phyloP scores from a whole-genome alignment of 2,113 vertebrate genomes.

The Nicator chloris region DNA sequence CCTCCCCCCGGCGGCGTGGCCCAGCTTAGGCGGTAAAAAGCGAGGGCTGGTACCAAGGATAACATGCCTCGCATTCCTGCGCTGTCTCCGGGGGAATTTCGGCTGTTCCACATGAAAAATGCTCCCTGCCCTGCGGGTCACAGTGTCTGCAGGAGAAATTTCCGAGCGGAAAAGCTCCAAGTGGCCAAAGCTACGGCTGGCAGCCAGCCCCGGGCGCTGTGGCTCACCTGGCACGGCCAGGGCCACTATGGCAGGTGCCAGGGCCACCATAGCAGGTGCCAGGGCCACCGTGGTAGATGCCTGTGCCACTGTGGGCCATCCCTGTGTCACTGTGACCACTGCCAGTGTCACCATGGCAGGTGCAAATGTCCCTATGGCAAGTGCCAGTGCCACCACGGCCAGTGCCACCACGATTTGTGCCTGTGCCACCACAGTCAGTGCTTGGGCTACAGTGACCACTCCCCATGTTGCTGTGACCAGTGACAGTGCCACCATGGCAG shows the following conservation, averaged over 20 bases:
- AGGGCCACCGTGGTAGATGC: fast-evolving
- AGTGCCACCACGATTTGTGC: no score
- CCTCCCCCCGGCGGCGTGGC: neutral
- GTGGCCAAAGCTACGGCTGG: neutral
- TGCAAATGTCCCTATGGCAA: no score
- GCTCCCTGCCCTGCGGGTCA: neutral
- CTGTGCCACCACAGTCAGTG: neutral
- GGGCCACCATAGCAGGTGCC: no score
- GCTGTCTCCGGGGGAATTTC: slow-evolving; percentile 33
- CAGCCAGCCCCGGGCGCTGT: fast-evolving
- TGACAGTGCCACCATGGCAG: fast-evolving
- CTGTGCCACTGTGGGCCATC: neutral
- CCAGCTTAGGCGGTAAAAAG: slow-evolving; percentile 8
- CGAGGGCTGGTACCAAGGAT: slow-evolving; percentile 25
- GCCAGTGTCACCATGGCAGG: neutral
- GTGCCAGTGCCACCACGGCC: no score
- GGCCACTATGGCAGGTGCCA: neutral
- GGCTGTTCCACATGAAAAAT: slow-evolving; percentile 29
- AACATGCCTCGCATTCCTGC: slow-evolving; percentile 53
- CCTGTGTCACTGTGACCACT: neutral
- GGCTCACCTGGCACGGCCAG: neutral
- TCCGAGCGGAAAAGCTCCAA: neutral
- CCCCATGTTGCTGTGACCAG: neutral
- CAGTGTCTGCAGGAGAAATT: neutral
- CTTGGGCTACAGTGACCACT: neutral